Evolutionary conservation across 2,888 invertebrate species (phyloP), one percentile per base, ranked within the genome.

Genomic region (Serrognathus titanus): DNA sequence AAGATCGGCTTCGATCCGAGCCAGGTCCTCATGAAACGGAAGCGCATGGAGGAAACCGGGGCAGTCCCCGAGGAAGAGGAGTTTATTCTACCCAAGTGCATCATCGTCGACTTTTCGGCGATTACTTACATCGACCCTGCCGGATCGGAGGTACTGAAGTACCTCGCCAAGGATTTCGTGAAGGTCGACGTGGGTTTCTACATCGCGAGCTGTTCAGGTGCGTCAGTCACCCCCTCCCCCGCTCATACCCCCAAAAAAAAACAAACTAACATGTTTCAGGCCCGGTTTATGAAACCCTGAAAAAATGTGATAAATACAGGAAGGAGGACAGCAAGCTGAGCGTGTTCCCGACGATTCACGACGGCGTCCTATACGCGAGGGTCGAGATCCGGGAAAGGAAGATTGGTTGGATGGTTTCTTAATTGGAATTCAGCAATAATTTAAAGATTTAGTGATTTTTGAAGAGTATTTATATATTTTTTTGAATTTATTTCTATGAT

Each of bases 101-200:
- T 88, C 38, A 83, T 90, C 58, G 71, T 90, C 38, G 90, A 90
- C 72, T 84, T 89, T 59, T 84, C 85, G 0, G 85, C 87, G 1
- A 74, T 89, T 24, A 85, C 86, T 31, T 87, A 87, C 69, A 81
- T 89, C 57, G 90, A 90, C 76, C 85, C 85, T 1, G 82, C 87
- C 0, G 90, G 89, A 0, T 83, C 88, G 7, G 82, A 82, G 63
- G 80, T 81, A 38, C 67, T 89, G 41, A 79, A 83, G 47, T 74
- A 77, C 2, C 75, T 88, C 3, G 81, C 84, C 57, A 75, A 78
- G 11, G 87, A 87, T 59, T 81, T 85, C 54, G 73, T 75, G 3
- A 71, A 80, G 55, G 78, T 81, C 59, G 78, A 81, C 36, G 81
- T 88, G 35, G 71, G 76, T 0, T 79, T 88, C 31, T 82, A 85